phyloP scores from a whole-genome alignment of 2,113 vertebrate genomes.

The zebrafish (Danio rerio) region DNA sequence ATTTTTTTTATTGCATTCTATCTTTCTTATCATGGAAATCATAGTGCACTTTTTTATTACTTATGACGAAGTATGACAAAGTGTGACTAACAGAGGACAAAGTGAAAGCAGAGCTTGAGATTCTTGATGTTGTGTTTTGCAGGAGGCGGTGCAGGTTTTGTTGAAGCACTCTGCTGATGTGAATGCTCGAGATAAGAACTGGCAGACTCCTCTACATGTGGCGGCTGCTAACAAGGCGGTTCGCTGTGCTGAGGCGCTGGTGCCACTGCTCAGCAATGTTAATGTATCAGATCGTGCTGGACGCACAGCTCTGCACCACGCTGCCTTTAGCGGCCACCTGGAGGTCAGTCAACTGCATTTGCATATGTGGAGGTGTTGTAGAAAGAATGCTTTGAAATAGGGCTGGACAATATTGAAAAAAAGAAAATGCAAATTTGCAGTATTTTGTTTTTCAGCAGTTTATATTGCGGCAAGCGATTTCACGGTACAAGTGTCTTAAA shows the following conservation, averaged over 20 bases:
- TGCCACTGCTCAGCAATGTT: constrained; percentile 95
- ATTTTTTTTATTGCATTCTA: too few relatives aligned
- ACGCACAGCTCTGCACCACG: constrained; percentile 95
- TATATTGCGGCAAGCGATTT: too few relatives aligned
- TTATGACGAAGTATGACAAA: too few relatives aligned
- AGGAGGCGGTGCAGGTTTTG: constrained; percentile 99
- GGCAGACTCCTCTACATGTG: constrained; percentile 98
- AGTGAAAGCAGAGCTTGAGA: too few relatives aligned
- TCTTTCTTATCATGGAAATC: too few relatives aligned
- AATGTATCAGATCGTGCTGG: constrained; percentile 97
- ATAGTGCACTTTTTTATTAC: too few relatives aligned
- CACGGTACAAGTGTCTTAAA: too few relatives aligned
- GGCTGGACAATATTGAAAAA: too few relatives aligned
- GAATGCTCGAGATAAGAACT: constrained; percentile 98
- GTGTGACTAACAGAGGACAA: too few relatives aligned
- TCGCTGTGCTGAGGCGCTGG: constrained; percentile 95
- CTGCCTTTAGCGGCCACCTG: constrained; percentile 95
- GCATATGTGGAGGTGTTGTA: background rate
- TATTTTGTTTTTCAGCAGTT: too few relatives aligned
- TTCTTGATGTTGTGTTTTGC: constrained; percentile 33
- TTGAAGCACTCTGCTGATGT: constrained; percentile 98
- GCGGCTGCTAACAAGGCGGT: constrained; percentile 98
- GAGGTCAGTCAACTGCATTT: constrained; percentile 79
- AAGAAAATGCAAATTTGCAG: too few relatives aligned
- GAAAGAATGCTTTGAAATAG: background rate